Evolutionary conservation across 2,113 vertebrate genomes (phyloP).

Genomic region (Crypturellus undulatus): DNA sequence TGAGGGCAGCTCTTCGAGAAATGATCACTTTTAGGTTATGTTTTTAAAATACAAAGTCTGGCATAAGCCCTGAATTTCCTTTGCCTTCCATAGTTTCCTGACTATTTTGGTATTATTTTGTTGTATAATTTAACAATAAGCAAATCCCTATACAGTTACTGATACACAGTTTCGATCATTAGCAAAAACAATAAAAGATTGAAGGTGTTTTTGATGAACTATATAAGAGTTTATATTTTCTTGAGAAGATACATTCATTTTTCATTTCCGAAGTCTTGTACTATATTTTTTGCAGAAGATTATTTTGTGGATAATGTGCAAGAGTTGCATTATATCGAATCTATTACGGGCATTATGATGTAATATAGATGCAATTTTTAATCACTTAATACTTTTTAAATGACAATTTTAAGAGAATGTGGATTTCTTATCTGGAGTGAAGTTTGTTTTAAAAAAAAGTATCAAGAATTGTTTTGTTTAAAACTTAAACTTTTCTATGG

Average conservation of each 20-base stretch:
- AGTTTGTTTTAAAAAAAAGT: not conserved
- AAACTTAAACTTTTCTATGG: not conserved
- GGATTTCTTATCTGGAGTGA: fast-evolving
- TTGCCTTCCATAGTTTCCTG: not conserved
- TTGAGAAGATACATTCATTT: not conserved
- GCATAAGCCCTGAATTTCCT: not conserved
- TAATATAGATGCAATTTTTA: not conserved
- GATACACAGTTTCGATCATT: not conserved
- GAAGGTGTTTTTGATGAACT: not conserved
- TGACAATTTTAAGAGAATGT: not conserved
- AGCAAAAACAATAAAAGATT: not conserved
- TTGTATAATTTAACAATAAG: not conserved
- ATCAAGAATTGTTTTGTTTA: not conserved
- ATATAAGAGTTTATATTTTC: not conserved
- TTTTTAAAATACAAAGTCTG: not conserved
- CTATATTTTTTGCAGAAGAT: not conserved
- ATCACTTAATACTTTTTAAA: not conserved
- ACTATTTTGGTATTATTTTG: not conserved
- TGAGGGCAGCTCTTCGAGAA: constrained; percentile 13
- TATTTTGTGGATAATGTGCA: not conserved
- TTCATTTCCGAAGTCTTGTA: not conserved
- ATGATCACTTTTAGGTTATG: not conserved
- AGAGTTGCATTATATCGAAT: not conserved
- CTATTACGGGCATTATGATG: fast-evolving
- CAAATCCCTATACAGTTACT: not conserved